A percentile compares a stretch with the other conserved stretches of the same genome.
These are phyloP conservation scores for Lithobates pipiens DNA, from an alignment of 2,797 vertebrate species.

Conservation along the genomic window DNA sequence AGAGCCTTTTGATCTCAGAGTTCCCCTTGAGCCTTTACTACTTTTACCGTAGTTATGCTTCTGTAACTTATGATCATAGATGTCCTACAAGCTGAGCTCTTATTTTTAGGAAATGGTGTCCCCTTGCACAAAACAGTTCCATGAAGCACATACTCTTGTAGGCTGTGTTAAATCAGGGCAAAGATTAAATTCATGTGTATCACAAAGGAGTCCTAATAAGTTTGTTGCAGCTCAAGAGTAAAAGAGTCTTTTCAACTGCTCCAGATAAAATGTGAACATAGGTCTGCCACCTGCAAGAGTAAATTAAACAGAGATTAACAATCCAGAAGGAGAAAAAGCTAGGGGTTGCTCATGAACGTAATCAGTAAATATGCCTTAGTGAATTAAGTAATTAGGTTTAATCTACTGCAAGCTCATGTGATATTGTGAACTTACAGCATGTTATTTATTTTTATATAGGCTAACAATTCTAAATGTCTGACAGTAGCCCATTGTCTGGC, in stretches of 20 bases:
- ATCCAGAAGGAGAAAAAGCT: neutral
- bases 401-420: no score
- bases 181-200: conserved; percentile 73
- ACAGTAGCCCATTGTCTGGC: no score
- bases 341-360: neutral
- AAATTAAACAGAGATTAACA: conserved; percentile 46
- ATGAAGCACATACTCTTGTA: conserved; percentile 71
- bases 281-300: conserved; percentile 77
- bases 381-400: neutral
- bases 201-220: conserved; percentile 75
- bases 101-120: conserved; percentile 65
- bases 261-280: conserved; percentile 82
- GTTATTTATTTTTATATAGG: no score
- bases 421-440: no score
- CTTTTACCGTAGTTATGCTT: conserved; percentile 2
- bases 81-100: conserved; percentile 60
- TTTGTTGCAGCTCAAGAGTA: conserved; percentile 82
- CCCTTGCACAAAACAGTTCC: conserved; percentile 66
- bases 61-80: neutral
- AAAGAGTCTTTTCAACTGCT: conserved; percentile 78
- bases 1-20: neutral
- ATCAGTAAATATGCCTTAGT: neutral
- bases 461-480: no score
- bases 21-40: neutral
- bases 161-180: conserved; percentile 70